Evolutionary conservation across 1,140 invertebrate genomes (phyloP), one percentile per base, ranked within the genome.

Genomic region (Cepaea nemoralis): DNA sequence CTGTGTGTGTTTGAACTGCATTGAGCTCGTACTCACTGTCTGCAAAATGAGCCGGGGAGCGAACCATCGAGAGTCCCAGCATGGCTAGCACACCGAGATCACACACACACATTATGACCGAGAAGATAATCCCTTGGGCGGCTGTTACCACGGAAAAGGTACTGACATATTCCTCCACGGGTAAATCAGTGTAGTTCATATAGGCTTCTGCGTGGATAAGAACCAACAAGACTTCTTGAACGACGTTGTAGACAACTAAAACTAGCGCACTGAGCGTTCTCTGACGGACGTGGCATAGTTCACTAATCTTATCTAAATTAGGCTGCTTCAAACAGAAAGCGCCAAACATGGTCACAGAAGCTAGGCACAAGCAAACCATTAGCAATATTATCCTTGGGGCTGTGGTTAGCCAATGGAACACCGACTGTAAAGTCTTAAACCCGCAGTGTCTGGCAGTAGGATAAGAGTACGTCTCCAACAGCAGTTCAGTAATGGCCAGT

Each of bases 341-440:
- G 16, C 77, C 77, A 42, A 69, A 78, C 22, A 42, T n/a, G 42
- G 37, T 35, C 14, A 67, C 59, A 37, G 35, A 40, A 37, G 8
- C 39, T 16, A 78, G 5, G 63, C 59, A 45, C 10, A 78, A 31
- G 55, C 27, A 39, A 31, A 16, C 5, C 31, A 69, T 27, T 35
- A 78, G 45, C n/a, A 78, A 16, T 2, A 78, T 1, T n/a, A 69
- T 12, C 77, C 40, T 78, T 1, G 63, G 63, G 19, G 19, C 39
- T 5, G 77, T 69, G 66, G 40, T 69, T 24, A 78, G 37, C 77
- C 77, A 78, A 27, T 78, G 77, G 33, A 40, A 78, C 2, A 66
- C 22, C 0, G 59, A 33, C 19, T 67, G 77, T 8, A 69, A 14
- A 3, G 35, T 78, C 16, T 66, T 50, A 37, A 78, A 78, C 1